Conservation (phyloP, 2,113 vertebrate genomes). For the Bucco capensis region DNA sequence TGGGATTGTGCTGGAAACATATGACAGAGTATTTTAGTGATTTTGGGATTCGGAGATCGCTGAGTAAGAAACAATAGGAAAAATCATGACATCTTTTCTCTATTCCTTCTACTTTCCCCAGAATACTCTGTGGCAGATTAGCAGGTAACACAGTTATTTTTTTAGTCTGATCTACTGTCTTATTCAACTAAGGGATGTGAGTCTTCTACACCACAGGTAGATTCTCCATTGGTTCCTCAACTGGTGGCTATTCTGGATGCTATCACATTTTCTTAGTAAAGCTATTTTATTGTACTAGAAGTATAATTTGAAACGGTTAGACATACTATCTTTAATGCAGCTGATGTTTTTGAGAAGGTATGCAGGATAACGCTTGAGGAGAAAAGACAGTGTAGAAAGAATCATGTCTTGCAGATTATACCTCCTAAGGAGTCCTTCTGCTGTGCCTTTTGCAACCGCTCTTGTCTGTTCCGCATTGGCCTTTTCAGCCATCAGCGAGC, state of each 20-base stretch:
- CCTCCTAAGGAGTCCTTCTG: too few relatives aligned
- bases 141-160: not conserved
- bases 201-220: not conserved
- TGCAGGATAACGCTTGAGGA: too few relatives aligned
- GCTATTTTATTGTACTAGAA: not conserved
- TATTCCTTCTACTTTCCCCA: not conserved
- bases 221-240: not conserved
- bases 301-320: not conserved
- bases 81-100: not conserved
- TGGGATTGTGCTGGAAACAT: not conserved
- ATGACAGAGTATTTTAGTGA: not conserved
- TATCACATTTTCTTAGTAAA: not conserved
- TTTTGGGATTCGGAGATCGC: not conserved
- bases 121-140: not conserved
- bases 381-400: too few relatives aligned
- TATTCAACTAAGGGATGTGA: not conserved
- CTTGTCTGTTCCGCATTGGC: too few relatives aligned
- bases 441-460: too few relatives aligned
- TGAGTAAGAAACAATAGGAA: not conserved
- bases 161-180: not conserved
- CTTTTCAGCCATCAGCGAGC: too few relatives aligned
- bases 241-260: not conserved
- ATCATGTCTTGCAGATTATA: too few relatives aligned
- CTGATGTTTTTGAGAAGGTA: too few relatives aligned
- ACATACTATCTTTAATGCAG: too few relatives aligned